Base-by-base conservation (phyloP, 2,797 vertebrate genomes). In the Acrocephalus scirpaceus region DNA sequence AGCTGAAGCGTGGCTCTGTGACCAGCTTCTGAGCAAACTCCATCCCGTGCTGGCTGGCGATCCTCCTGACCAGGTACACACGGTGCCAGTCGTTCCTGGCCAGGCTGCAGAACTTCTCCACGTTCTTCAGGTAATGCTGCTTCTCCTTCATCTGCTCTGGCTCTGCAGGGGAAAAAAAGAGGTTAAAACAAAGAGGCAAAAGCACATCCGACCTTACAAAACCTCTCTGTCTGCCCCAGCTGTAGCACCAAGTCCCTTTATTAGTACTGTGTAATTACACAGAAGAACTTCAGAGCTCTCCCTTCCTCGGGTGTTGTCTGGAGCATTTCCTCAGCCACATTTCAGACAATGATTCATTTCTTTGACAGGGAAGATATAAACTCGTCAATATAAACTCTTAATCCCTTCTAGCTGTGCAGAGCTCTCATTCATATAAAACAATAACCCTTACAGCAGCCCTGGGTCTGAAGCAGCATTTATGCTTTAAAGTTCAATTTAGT, bases 41-140 rank as follows among this genome's bases (percentile, higher is more conserved):
- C 75, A 99, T 95, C 20, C 99, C 99, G 0, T 95, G 77, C 50
- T 97, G 98, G 92, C 97, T 98, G 71, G 98, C 95, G 20, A 99
- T 97, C 86, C 98, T 99, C 69, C 99, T 98, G 58, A 99, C 97
- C 82, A 99, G 97, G 97, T 99, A 99, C 85, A 99, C 97, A 2
- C 97, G 93, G 91, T 98, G 98, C 99, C 99, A 99, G 96, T 98
- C 97, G 2, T 99, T 99, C 23, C 64, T 42, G 42, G 95, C 76
- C 1, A 6, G 78, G 14, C 16, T 27, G 38, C 98, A 99, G 91
- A 99, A 96, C 20, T 13, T 17, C 76, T 81, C 54, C 53, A 98
- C 98, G 0, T 95, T 97, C 32, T 7, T 32, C 91, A 99, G 81
- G 96, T 96, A 97, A 45, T 0, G 7, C 54, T 19, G 64, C 91